A percentile compares a stretch with the other conserved stretches of the same genome.
phyloP scores from a whole-genome alignment of 2,797 vertebrate species.

The Calcarius lapponicus region DNA sequence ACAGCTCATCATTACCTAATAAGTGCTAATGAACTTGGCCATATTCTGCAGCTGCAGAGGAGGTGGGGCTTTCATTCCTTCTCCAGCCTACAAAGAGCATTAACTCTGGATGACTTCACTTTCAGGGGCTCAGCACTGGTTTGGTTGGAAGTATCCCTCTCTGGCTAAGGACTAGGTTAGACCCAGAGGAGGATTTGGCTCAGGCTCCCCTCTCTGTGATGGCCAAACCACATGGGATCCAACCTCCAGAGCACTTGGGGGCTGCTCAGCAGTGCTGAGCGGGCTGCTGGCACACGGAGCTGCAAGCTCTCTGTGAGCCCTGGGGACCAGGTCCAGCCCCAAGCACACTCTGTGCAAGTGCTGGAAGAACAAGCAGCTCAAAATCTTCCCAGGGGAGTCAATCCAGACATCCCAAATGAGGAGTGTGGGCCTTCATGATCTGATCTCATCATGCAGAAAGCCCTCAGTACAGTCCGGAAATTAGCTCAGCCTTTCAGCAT shows the following conservation, averaged over 20 bases:
- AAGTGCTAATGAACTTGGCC: slow-evolving; percentile 15
- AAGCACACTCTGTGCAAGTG: not conserved
- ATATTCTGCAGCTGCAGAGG: not conserved
- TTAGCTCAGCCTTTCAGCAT: slow-evolving; percentile 43
- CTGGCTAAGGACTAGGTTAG: not conserved
- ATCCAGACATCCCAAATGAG: not conserved
- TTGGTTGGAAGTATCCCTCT: not conserved
- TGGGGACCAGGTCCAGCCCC: not conserved
- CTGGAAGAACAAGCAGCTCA: not conserved
- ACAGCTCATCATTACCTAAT: slow-evolving; percentile 41
- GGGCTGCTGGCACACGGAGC: not conserved
- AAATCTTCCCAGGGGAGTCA: not conserved
- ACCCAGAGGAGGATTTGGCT: not conserved
- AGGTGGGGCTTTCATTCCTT: not conserved
- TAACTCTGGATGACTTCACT: not conserved
- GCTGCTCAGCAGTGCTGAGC: not conserved
- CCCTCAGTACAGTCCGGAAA: not conserved
- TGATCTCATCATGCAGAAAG: not conserved
- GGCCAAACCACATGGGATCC: not conserved
- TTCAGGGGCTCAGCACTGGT: not conserved
- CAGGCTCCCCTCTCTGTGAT: not conserved
- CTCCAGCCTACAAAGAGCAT: not conserved
- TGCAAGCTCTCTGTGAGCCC: not conserved
- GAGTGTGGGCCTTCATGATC: not conserved
- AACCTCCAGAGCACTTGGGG: not conserved